These are phyloP conservation scores for Kryptopterus vitreolus DNA, from an alignment of 2,797 vertebrate species.

Conservation along the genomic window DNA sequence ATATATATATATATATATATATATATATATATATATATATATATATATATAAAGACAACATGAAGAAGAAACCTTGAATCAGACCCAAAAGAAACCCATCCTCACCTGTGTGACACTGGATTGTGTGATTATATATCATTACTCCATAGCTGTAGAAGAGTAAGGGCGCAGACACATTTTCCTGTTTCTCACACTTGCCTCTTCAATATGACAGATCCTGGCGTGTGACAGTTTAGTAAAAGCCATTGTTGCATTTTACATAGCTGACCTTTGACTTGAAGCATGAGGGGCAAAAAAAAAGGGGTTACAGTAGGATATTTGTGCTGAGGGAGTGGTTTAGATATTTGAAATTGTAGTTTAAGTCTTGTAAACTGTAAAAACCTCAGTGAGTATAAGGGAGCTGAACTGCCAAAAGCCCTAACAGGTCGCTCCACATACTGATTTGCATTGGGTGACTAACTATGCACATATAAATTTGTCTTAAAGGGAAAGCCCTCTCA, in stretches of 20 bases:
- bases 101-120: not conserved
- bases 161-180: not conserved
- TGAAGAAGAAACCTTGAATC: slow-evolving; percentile 4
- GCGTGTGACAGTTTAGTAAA: slow-evolving; percentile 18
- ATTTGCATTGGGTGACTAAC: slow-evolving; percentile 10
- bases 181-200: not conserved
- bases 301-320: too few species aligned
- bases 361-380: slow-evolving; percentile 17
- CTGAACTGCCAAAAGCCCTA: not conserved
- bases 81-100: not conserved
- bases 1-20: too few species aligned
- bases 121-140: slow-evolving; percentile 2
- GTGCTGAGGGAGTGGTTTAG: slow-evolving; percentile 8
- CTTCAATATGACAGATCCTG: slow-evolving; percentile 7
- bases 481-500: not conserved
- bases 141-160: not conserved
- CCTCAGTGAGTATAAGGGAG: not conserved
- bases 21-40: too few species aligned
- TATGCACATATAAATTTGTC: not conserved
- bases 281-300: too few species aligned
- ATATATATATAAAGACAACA: too few species aligned
- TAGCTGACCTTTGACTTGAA: slow-evolving; percentile 1
- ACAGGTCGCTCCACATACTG: slow-evolving; percentile 20
- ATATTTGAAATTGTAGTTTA: slow-evolving; percentile 27
- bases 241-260: not conserved